These are phyloP conservation scores for Cheilosia impressa DNA, from an alignment of 2,888 invertebrate species.

Conservation along the genomic window DNA sequence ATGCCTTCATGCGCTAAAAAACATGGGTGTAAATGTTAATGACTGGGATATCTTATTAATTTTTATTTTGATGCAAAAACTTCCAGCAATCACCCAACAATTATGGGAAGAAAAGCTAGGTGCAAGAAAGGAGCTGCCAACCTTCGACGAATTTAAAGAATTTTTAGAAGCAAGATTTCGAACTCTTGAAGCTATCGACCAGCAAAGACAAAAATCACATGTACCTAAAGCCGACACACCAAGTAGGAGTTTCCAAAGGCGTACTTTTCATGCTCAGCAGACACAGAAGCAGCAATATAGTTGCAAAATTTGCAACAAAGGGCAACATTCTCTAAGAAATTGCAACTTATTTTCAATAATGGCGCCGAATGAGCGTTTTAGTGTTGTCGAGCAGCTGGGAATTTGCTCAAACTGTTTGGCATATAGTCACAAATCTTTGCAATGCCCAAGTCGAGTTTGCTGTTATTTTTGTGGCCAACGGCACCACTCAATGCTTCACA, in stretches of 20 bases:
- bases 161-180: constrained; percentile 14
- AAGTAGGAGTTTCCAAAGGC: background rate
- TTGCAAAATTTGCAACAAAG: no score
- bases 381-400: background rate
- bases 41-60: background rate
- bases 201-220: background rate
- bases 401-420: constrained; percentile 15
- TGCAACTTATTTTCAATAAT: no score
- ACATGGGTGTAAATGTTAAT: background rate
- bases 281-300: no score
- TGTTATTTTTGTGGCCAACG: constrained; percentile 1
- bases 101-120: constrained; percentile 8
- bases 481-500: background rate
- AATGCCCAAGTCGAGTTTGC: background rate
- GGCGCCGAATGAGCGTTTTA: background rate
- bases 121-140: background rate
- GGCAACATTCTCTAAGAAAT: no score
- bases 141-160: background rate
- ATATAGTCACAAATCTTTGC: no score
- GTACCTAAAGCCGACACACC: background rate
- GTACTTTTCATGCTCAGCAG: no score
- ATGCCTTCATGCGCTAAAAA: constrained; percentile 1
- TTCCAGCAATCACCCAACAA: background rate
- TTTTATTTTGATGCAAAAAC: constrained; percentile 3
- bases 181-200: constrained; percentile 5